Evolutionary conservation across 2,797 vertebrate species (phyloP).

Genomic region (Sebastes trivittatus): DNA sequence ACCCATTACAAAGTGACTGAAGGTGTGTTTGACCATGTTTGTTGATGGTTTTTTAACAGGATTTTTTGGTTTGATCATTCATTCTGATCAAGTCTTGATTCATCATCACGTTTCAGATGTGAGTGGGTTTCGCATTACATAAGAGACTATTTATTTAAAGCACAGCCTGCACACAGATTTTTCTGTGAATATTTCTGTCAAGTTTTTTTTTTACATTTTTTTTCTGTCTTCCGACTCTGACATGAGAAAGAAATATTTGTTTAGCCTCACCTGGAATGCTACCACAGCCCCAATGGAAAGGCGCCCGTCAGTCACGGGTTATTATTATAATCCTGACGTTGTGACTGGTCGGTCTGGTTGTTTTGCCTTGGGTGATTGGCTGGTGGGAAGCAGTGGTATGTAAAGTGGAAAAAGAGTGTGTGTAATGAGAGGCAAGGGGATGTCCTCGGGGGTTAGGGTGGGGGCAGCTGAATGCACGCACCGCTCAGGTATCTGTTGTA

Average conservation of each 20-base stretch:
- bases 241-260: constrained; percentile 35
- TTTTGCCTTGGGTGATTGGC: constrained; percentile 51
- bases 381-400: constrained; percentile 48
- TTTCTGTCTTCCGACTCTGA: constrained; percentile 6
- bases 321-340: constrained; percentile 17
- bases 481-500: constrained; percentile 48
- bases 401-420: constrained; percentile 47
- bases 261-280: constrained; percentile 60
- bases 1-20: constrained; percentile 30
- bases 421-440: constrained; percentile 52
- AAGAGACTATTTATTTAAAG: background rate
- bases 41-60: background rate
- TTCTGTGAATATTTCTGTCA: background rate
- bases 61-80: background rate
- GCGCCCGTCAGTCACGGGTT: constrained; percentile 51
- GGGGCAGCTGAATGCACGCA: constrained; percentile 61
- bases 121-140: background rate
- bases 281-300: constrained; percentile 21
- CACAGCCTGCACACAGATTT: background rate
- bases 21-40: constrained; percentile 23
- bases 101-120: background rate
- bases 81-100: background rate
- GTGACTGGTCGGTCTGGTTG: constrained; percentile 69
- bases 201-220: background rate
- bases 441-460: constrained; percentile 75